Evolutionary conservation across 1,140 invertebrate genomes (phyloP), one percentile per base, ranked within the genome.

Genomic region (Orchesella cincta): DNA sequence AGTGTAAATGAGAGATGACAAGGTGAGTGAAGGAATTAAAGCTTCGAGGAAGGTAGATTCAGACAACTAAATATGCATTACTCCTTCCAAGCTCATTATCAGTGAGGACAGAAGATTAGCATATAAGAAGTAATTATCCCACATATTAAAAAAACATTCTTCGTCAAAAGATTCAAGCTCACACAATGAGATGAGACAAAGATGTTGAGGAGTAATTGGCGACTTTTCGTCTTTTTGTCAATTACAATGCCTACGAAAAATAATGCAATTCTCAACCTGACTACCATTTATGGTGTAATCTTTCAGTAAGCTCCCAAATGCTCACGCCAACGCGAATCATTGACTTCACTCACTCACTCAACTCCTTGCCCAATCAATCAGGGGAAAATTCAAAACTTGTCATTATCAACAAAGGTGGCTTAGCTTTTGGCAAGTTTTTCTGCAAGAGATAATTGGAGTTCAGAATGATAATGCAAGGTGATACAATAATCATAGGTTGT

Each of bases 11-110:
- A 67, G 31, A 67, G 26, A 67, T 67, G 62, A 67, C 62, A 67
- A 67, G 62, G 54, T 57, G 54, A 67, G 26, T 67, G 62, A 67
- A 67, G 33, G 62, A 33, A 67, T 67, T 67, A 67, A 67, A 33
- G 62, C 62, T 67, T 26, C 8, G 31, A 67, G 62, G 26, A 67
- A 67, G 33, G 29, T 67, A 67, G 33, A 67, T 33, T 46, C 39
- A n/a, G n/a, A 57, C n/a, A 57, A 26, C 54, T 57, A 5, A 5
- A 18, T 18, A 12, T 67, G 8, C 23, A 62, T 62, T 28, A 18
- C 5, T 62, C 23, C 26, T 62, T 62, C 54, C 8, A 62, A 8
- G 26, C 62, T 23, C 14, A 23, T 29, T 67, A 12, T 31, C 12
- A 31, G 29, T 14, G 23, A 16, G 31, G 62, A 33, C 31, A 12